These are phyloP conservation scores for Tupaia tana DNA, from an alignment of 2,113 vertebrate species.

Conservation along the genomic window DNA sequence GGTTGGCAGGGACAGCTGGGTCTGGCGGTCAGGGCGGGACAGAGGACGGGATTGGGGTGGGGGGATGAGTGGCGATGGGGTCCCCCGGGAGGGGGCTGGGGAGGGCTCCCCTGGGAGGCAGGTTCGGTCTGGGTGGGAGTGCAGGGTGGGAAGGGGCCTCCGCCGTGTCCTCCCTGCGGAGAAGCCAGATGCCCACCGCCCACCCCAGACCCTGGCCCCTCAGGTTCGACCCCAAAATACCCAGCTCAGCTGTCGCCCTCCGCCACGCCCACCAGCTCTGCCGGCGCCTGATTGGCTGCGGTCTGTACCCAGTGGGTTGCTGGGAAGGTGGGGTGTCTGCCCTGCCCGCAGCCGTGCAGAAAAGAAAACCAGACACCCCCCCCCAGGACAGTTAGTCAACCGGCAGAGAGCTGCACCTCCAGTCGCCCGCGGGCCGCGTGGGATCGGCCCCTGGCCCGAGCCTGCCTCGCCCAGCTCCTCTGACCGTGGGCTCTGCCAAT, in stretches of 20 bases:
- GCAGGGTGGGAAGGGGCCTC: background rate
- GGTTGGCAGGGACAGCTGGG: constrained; percentile 83
- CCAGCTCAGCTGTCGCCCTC: background rate
- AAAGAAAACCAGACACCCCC: background rate
- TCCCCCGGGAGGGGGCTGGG: background rate
- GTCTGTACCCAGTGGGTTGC: background rate
- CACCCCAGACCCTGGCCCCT: background rate
- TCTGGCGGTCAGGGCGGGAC: background rate
- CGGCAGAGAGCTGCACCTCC: no score
- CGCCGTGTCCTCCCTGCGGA: background rate
- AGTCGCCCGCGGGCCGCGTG: no score
- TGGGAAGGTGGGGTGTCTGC: background rate
- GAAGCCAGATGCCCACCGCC: background rate
- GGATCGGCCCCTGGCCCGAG: no score
- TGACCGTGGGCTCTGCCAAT: background rate
- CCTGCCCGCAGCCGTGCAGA: background rate
- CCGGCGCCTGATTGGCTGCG: background rate
- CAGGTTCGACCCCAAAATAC: background rate
- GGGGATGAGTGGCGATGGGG: background rate
- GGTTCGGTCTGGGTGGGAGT: background rate
- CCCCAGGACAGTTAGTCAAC: background rate
- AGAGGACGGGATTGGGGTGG: background rate
- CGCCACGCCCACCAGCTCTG: no score
- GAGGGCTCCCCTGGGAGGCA: background rate
- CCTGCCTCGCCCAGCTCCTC: background rate